These are phyloP conservation scores for Ploceus nigricollis DNA, from an alignment of 2,113 vertebrate species.

Conservation along the genomic window DNA sequence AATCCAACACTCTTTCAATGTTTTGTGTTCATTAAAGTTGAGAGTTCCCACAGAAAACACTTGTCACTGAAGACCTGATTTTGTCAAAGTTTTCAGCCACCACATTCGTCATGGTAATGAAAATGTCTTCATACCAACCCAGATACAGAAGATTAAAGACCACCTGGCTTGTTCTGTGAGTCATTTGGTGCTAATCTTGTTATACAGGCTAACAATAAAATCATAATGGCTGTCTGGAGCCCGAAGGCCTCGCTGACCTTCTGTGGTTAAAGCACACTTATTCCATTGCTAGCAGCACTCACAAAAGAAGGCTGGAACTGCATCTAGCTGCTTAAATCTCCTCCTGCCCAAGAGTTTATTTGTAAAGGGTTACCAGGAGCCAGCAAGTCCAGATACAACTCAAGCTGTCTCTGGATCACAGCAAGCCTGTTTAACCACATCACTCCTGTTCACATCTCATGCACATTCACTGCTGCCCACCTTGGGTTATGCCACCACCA, in stretches of 20 bases:
- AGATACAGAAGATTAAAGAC: constrained; percentile 33
- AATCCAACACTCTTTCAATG: background rate
- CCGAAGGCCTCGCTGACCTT: constrained; percentile 7
- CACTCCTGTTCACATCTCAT: background rate
- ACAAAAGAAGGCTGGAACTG: background rate
- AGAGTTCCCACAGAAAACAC: background rate
- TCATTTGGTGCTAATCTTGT: constrained; percentile 38
- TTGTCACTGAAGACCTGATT: background rate
- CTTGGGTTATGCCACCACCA: background rate
- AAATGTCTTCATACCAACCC: background rate
- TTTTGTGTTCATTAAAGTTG: background rate
- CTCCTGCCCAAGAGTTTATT: background rate
- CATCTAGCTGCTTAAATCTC: background rate
- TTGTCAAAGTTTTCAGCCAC: background rate
- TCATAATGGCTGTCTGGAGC: background rate
- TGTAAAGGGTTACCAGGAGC: background rate
- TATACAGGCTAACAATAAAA: constrained; percentile 19
- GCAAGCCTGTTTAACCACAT: background rate
- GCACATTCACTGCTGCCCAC: background rate
- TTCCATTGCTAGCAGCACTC: background rate
- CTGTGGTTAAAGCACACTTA: background rate
- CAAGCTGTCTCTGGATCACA: background rate
- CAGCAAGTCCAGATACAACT: background rate
- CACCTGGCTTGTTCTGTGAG: background rate
- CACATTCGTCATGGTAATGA: background rate